Conservation (phyloP, 1,140 invertebrate species). For the Zaprionus africanus region DNA sequence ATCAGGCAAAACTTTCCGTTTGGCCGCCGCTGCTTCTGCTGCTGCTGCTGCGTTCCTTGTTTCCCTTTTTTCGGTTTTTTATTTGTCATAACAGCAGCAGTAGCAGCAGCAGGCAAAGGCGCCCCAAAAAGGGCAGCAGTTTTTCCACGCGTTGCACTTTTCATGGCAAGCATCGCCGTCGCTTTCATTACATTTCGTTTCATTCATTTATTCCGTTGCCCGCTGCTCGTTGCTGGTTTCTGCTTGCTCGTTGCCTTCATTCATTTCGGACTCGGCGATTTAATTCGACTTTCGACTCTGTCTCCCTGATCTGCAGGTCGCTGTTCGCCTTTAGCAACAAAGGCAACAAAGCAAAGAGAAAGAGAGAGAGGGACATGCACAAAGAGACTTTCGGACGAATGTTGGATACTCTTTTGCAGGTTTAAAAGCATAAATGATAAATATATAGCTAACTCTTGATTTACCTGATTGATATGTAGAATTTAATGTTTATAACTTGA, state of each 20-base stretch:
- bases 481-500: neutral
- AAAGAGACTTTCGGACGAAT: neutral
- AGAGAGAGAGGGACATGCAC: neutral
- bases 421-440: too few species aligned
- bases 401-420: neutral
- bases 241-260: constrained; percentile 61
- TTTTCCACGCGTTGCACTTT: constrained; percentile 63
- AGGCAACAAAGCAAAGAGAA: neutral
- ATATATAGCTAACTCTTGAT: too few species aligned
- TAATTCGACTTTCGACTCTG: constrained; percentile 71
- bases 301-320: constrained; percentile 13
- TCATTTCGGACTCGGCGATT: constrained; percentile 76
- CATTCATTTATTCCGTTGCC: constrained; percentile 74
- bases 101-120: constrained; percentile 19
- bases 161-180: constrained; percentile 47
- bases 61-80: constrained; percentile 37
- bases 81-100: constrained; percentile 58
- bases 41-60: neutral
- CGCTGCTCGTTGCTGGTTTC: constrained; percentile 37
- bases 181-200: constrained; percentile 73
- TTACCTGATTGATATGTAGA: neutral
- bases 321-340: constrained; percentile 19
- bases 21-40: constrained; percentile 15
- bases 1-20: constrained; percentile 71
- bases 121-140: constrained; percentile 53